Evolutionary conservation across 2,888 invertebrate species (phyloP), one percentile per base, ranked within the genome.

Genomic region (Lepeophtheirus nordmannii): DNA sequence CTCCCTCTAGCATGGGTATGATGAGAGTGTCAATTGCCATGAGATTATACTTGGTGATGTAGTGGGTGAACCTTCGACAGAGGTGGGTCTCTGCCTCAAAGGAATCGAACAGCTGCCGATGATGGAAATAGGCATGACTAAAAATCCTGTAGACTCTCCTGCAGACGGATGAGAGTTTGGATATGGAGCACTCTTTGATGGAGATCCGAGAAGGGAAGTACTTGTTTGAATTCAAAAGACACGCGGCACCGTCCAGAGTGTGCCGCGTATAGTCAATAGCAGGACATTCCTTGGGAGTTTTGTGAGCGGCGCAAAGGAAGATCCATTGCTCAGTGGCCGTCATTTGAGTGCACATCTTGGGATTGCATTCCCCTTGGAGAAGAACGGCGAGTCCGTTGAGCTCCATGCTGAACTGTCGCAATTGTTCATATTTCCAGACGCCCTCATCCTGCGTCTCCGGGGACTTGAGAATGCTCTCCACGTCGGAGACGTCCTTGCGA

Each of bases 281-380:
- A 67, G 97, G 92, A 77, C 98, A 98, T 82, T 98, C 98, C 78
- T 98, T 98, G 56, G 98, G 98, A 69, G 97, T 97, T 81, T 98
- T 98, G 76, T 98, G 98, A 57, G 98, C 97, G 68, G 98, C 98
- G 81, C 98, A 98, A 65, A 99, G 80, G 77, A 98, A 98, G 77
- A 99, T 98, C 98, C 98, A 99, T 74, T 98, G 97, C 77, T 98
- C 97, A 38, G 98, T 98, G 39, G 98, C 98, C 58, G 97, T 98
- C 98, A 98, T 99, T 79, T 99, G 97, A 68, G 89, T 91, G 76
- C 98, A 98, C 23, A 88, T 91, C 73, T 92, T 89, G 53, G 97
- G 94, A 74, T 90, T 88, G 76, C 98, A 98, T 77, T 97, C 96
- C 70, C 84, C 85, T 80, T 97, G 97, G 70, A 98, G 80, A 74